Conservation (phyloP, 2,888 invertebrate species). For the Diarsia dahlii region DNA sequence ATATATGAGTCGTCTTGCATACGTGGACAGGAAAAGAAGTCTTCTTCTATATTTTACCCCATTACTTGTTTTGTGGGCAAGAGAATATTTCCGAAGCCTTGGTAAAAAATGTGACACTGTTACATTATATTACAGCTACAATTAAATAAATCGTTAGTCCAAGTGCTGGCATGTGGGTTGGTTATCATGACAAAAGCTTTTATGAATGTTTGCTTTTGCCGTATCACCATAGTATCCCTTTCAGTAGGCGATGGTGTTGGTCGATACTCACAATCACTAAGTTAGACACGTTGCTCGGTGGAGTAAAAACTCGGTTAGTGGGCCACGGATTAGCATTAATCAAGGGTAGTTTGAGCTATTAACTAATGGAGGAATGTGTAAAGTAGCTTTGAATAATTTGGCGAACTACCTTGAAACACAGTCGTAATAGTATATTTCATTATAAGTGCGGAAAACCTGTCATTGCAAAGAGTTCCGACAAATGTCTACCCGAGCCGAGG, state of each 20-base stretch:
- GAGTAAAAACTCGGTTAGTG: slow-evolving; percentile 55
- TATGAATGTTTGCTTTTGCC: slow-evolving; percentile 27
- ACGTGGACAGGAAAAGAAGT: not conserved
- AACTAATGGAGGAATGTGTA: slow-evolving; percentile 17
- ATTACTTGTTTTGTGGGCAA: not conserved
- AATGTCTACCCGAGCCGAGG: no score
- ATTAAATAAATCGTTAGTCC: not conserved
- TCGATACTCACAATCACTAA: slow-evolving; percentile 32
- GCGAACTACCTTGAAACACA: slow-evolving; percentile 7
- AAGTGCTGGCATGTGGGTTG: slow-evolving; percentile 16
- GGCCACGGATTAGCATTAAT: slow-evolving; percentile 54
- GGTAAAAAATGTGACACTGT: no score
- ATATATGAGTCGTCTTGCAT: not conserved
- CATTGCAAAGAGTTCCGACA: no score
- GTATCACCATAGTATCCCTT: slow-evolving; percentile 23
- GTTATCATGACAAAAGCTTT: slow-evolving; percentile 31
- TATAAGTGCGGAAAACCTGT: no score
- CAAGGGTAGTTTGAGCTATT: slow-evolving; percentile 36
- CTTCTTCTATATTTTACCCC: no score
- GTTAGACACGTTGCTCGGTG: slow-evolving; percentile 32
- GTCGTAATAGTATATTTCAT: no score
- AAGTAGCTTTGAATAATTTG: slow-evolving; percentile 5
- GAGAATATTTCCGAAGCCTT: not conserved
- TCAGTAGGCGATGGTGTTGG: slow-evolving; percentile 29
- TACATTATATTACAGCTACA: not conserved